Percentiles rank a stretch among this genome's conserved stretches.
Evolutionary conservation across 2,113 vertebrate species (phyloP).

Genomic region (Istiophorus platypterus): DNA sequence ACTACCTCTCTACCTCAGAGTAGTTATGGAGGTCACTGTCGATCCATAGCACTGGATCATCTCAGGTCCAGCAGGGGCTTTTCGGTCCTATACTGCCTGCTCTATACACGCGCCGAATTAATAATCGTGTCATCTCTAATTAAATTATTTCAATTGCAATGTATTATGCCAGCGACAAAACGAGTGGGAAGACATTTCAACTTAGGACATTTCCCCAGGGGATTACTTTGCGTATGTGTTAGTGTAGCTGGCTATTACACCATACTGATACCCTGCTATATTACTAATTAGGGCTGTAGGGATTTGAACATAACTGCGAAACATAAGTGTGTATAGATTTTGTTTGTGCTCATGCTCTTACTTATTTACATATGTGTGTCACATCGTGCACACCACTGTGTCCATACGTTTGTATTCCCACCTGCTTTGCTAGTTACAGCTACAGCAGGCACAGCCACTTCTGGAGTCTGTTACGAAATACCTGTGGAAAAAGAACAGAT

Average conservation of each 20-base stretch:
- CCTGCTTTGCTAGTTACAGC: neutral
- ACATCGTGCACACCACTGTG: neutral
- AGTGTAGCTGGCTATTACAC: slow-evolving; percentile 2
- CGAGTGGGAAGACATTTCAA: slow-evolving; percentile 45
- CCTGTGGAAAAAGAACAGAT: neutral
- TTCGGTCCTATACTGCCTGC: neutral
- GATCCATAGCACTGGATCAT: neutral
- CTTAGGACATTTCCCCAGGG: slow-evolving; percentile 42
- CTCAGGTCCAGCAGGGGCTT: slow-evolving; percentile 4
- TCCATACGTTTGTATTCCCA: neutral
- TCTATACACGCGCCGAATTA: slow-evolving; percentile 31
- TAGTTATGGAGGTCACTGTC: slow-evolving; percentile 4
- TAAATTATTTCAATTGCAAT: slow-evolving; percentile 41
- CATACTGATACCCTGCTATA: slow-evolving; percentile 13
- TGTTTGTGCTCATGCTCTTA: neutral
- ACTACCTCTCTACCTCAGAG: no score
- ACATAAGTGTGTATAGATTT: neutral
- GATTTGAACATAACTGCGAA: slow-evolving; percentile 36
- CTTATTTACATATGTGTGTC: slow-evolving; percentile 33
- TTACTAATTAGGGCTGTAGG: slow-evolving; percentile 61
- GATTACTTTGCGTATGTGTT: slow-evolving; percentile 22
- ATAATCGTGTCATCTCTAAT: slow-evolving; percentile 25
- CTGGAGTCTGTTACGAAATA: neutral
- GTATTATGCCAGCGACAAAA: slow-evolving; percentile 39
- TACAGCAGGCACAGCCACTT: neutral